Conservation (phyloP, 2,888 invertebrate species). For the Melinaea marsaeus region DNA sequence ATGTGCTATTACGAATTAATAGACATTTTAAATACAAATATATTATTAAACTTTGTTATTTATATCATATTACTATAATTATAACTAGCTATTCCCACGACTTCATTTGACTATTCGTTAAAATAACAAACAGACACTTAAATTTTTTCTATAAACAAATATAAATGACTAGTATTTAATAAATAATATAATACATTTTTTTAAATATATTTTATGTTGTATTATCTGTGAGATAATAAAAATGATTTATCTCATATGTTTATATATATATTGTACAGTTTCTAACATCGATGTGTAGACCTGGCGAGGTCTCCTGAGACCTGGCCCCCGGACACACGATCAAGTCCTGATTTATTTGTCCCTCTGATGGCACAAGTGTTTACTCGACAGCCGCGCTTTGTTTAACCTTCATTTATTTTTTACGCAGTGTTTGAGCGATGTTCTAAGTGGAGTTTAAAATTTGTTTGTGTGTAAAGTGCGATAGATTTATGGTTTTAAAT, state of each 20-base stretch:
- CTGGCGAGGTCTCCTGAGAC: slow-evolving; percentile 47
- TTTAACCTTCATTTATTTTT: slow-evolving; percentile 55
- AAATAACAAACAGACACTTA: no score
- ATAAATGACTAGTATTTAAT: no score
- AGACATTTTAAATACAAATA: not conserved
- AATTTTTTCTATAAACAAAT: no score
- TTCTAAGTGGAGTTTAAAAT: slow-evolving; percentile 3
- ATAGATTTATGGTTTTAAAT: not conserved
- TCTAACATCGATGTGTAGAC: slow-evolving; percentile 15
- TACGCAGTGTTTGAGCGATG: slow-evolving; percentile 33
- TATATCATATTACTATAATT: not conserved
- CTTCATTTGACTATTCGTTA: no score
- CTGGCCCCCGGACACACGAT: slow-evolving; percentile 43
- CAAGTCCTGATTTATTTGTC: slow-evolving; percentile 61
- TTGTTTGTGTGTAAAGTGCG: not conserved
- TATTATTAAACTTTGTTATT: no score
- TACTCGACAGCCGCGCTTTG: slow-evolving; percentile 47
- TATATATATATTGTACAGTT: not conserved
- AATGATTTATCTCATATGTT: not conserved
- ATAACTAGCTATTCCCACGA: not conserved
- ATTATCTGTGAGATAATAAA: no score
- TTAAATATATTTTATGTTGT: no score
- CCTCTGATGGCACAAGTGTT: slow-evolving; percentile 42
- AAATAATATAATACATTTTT: no score
- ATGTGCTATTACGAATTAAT: slow-evolving; percentile 20